Conservation (phyloP, 2,797 vertebrate species). For the Enteromius viviparus region DNA sequence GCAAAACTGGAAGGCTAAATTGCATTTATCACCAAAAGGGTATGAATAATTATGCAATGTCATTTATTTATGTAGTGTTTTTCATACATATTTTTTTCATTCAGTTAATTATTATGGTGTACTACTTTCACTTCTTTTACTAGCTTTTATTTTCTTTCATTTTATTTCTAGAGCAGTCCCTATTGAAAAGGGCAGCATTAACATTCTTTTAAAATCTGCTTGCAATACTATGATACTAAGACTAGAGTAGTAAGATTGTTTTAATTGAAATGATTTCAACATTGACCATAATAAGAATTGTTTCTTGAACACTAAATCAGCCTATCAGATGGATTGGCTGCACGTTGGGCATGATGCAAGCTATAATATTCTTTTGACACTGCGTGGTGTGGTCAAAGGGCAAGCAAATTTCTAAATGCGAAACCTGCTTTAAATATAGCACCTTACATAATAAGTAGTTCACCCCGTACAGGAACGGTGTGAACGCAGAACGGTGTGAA, state of each 20-base stretch:
- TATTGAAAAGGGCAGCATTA: not conserved
- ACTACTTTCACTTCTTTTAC: too few species aligned
- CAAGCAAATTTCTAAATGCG: conserved; percentile 1
- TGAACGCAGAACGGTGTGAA: conserved; percentile 36
- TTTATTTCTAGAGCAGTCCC: too few species aligned
- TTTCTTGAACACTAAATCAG: not conserved
- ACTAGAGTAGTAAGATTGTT: not conserved
- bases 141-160: too few species aligned
- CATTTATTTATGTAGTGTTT: too few species aligned
- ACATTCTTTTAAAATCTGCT: not conserved
- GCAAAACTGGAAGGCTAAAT: not conserved
- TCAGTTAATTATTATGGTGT: too few species aligned
- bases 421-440: conserved; percentile 59
- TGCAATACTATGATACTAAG: not conserved
- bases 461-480: conserved; percentile 12
- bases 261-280: not conserved
- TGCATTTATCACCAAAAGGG: not conserved
- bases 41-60: too few species aligned
- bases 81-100: too few species aligned
- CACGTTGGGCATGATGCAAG: not conserved
- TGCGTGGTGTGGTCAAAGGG: not conserved
- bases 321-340: not conserved
- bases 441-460: conserved; percentile 33
- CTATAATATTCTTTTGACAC: not conserved
- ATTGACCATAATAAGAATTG: not conserved